phyloP scores from a whole-genome alignment of 2,113 vertebrate species.

The Bos taurus region ARS-UCD2.0 NC_037329.1:3338001-3338500 shows the following conservation, averaged over 20 bases:
- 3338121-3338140: not conserved
- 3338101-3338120: not conserved
- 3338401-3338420: not conserved
- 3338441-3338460: not conserved
- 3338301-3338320: not conserved
- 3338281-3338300: not conserved
- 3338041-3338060: rapidly evolving
- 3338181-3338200: not conserved
- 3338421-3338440: not conserved
- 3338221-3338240: not conserved
- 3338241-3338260: too few relatives aligned
- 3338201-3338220: not conserved
- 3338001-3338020: not conserved
- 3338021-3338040: not conserved
- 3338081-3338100: not conserved
- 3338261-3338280: not conserved
- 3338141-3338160: not conserved
- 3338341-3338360: not conserved
- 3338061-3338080: not conserved
- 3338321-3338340: not conserved
- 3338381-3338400: not conserved
- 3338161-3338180: not conserved
- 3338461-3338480: not conserved
- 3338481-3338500: not conserved
- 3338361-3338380: not conserved